phyloP scores from a whole-genome alignment of 2,113 vertebrate genomes.

The Muntiacus muntjak region DNA sequence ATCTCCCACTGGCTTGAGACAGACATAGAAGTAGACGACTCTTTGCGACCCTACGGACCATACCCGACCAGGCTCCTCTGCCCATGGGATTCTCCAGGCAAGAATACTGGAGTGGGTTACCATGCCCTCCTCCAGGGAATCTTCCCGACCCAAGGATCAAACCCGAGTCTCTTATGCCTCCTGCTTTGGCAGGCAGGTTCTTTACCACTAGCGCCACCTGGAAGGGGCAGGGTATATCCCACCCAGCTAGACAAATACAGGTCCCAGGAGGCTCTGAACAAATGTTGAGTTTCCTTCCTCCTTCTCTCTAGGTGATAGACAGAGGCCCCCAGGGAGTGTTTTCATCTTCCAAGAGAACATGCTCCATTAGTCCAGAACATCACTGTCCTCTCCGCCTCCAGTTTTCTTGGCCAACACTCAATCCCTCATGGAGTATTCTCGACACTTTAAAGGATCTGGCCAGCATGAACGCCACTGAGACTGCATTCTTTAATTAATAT shows the following conservation, averaged over 20 bases:
- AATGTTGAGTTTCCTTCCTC: neutral
- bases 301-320: neutral
- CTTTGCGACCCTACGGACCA: neutral
- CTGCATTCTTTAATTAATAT: constrained; percentile 51
- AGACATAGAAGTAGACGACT: neutral
- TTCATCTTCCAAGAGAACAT: neutral
- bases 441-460: neutral
- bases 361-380: neutral
- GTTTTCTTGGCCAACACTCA: neutral
- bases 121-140: neutral
- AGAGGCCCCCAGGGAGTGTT: neutral
- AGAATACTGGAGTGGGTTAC: neutral
- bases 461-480: neutral
- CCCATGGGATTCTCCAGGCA: neutral
- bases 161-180: neutral
- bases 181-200: neutral
- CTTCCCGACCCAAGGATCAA: neutral
- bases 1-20: neutral
- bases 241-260: neutral
- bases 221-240: neutral
- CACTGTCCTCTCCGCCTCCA: neutral
- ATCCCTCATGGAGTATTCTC: neutral
- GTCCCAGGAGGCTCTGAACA: neutral
- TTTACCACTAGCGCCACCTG: neutral
- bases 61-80: neutral